Base-by-base conservation (phyloP, 2,113 vertebrate species). In the Etia nguti region DNA sequence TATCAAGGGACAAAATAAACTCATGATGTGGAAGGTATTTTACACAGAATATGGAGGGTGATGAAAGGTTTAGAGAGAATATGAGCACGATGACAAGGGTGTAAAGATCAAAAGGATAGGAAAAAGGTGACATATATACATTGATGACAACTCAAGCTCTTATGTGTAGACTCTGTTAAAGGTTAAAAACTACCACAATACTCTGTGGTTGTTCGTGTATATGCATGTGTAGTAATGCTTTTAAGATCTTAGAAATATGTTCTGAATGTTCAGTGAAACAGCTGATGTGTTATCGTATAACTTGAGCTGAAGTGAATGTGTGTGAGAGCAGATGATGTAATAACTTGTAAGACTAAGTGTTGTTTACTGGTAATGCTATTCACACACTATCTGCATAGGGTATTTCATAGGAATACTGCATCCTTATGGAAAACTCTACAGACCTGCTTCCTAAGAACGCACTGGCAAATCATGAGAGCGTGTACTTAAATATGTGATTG, bases 261-360 rank as follows among this genome's bases (percentile, higher is more conserved):
- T 31, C 43, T 79, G 80, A 81, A 75, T 41, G 70, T 68, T 90
- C 31, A 38, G 46, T 55, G 50, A 89, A 85, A 81, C 10, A 50
- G 73, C 55, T 88, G 57, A 83, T 18, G 86, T 86, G 16, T 82
- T 54, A 90, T 86, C n/a, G 38, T 34, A 48, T 60, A 81, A 89
- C 84, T 85, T 48, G 52, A 70, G 34, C 8, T 15, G 68, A 87
- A 79, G 81, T 68, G 86, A 62, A 60, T 68, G 81, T 65, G 59
- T 85, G 87, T 87, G 80, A 38, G 75, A 13, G 31, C 60, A 38
- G 88, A 88, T 95, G 95, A 95, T 95, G 95, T 85, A 95, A 95
- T 86, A 79, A 88, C 80, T 75, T 85, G 93, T 90, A 95, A 95
- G 88, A 83, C 54, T 79, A 85, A 38, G 75, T 65, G 90, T 89